Base-by-base conservation (phyloP, 2,888 invertebrate genomes). In the Mythimna albipuncta region DNA sequence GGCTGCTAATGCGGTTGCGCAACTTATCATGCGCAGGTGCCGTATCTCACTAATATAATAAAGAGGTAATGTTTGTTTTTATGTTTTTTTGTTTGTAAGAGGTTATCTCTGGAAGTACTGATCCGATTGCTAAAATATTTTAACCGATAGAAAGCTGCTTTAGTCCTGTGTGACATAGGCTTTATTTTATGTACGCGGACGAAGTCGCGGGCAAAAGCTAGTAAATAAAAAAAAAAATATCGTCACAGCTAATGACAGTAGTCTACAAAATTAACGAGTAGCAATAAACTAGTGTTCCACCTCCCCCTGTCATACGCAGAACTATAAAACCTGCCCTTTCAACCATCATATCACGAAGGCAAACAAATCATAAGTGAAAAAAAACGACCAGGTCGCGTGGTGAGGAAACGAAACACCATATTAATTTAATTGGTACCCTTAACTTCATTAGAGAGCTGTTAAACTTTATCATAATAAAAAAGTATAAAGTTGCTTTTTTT, bases 321-420 rank as follows among this genome's bases (percentile, higher is more conserved):
- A 72, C 52, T 55, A 73, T 69, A 69, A 47, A 81, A 65, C 61
- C 47, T 41, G 62, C 73, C 75, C 62, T 77, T 69, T 71, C 59
- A 62, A 63, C 65, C 69, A 59, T 63, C 64, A 73, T 71, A 62
- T 66, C 64, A 71, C 77, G 68, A 73, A 71, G 63, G 52, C 63
- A 71, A 81, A 74, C 73, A 79, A 75, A 76, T 21, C 62, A 64
- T 64, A 58, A 77, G 68, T n/a, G 69, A 55, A 62, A 65, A 77
- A 64, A 79, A 79, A 79, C 58, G 69, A 79, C 66, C 54, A 21
- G 13, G 62, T 81, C 54, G 77, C 75, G 79, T 85, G 85, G 72
- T 13, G 41, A 11, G 19, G 57, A 59, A 68, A 61, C 19, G 61
- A 44, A 72, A 61, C 41, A 59, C 44, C 13, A 9, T 66, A 64